These are phyloP conservation scores for Anseranas semipalmata DNA, from an alignment of 2,113 vertebrate genomes.

Conservation along the genomic window DNA sequence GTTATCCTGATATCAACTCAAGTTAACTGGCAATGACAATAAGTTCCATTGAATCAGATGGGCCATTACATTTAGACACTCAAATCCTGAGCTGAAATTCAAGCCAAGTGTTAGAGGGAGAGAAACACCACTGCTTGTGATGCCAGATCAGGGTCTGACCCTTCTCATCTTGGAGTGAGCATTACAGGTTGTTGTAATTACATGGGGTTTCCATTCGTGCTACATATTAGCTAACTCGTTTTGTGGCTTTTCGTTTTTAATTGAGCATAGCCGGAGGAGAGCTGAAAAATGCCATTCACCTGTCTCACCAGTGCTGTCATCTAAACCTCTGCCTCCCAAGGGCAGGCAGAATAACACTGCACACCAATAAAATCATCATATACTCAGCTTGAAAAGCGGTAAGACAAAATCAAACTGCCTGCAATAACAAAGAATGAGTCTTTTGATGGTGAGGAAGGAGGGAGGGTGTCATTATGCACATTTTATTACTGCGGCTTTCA, in stretches of 20 bases:
- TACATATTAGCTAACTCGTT: not conserved
- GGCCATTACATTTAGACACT: slow-evolving; percentile 26
- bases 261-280: not conserved
- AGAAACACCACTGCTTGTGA: rapidly evolving
- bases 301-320: not conserved
- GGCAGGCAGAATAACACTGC: not conserved
- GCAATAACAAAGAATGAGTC: not conserved
- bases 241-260: not conserved
- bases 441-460: not conserved
- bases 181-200: not conserved
- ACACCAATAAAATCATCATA: slow-evolving; percentile 39
- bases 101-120: not conserved
- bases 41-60: slow-evolving; percentile 59
- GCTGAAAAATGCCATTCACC: not conserved
- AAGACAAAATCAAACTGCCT: slow-evolving; percentile 47
- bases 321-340: not conserved
- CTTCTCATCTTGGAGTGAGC: rapidly evolving
- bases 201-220: not conserved
- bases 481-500: slow-evolving; percentile 43
- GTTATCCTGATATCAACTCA: slow-evolving; percentile 49
- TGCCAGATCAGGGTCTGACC: not conserved
- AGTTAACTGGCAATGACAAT: slow-evolving; percentile 49
- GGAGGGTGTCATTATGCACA: not conserved
- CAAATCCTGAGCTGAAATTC: not conserved
- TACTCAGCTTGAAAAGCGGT: not conserved